Percentiles rank a stretch among this genome's conserved stretches.
phyloP scores from a whole-genome alignment of 1,140 invertebrate species.

The Zeugodacus cucurbitae region DNA sequence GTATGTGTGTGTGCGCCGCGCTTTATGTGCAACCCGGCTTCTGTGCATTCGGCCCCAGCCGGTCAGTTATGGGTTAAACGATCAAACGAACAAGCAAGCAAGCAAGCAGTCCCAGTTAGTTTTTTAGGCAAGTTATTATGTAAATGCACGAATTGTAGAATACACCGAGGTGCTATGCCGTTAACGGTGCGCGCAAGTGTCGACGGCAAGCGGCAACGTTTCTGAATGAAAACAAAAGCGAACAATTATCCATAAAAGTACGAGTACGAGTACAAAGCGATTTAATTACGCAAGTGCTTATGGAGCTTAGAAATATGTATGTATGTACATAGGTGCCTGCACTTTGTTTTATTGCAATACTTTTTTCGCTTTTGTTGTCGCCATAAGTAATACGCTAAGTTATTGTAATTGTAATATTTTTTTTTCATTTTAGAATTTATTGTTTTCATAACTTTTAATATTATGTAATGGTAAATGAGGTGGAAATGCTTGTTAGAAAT shows the following conservation, averaged over 20 bases:
- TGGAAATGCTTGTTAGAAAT: too few species aligned
- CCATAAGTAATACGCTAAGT: neutral
- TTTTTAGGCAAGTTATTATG: neutral
- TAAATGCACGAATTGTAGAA: neutral
- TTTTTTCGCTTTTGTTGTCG: neutral
- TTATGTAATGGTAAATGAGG: neutral
- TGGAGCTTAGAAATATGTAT: neutral
- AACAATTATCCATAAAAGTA: neutral
- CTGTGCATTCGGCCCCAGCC: neutral
- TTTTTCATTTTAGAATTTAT: neutral
- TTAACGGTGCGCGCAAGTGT: neutral
- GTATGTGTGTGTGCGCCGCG: neutral
- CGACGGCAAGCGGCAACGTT: neutral
- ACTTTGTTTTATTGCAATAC: neutral
- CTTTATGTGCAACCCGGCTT: neutral
- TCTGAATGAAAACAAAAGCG: constrained; percentile 7
- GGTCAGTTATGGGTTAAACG: neutral
- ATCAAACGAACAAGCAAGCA: neutral
- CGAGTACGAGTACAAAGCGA: neutral
- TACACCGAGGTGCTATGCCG: neutral
- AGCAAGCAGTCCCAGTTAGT: neutral
- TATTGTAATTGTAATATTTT: neutral
- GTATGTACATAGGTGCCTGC: neutral
- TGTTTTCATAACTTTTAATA: neutral
- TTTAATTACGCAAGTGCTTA: neutral